These are phyloP conservation scores for Leptarthrus brevirostris DNA, from an alignment of 2,888 invertebrate species.

Conservation along the genomic window DNA sequence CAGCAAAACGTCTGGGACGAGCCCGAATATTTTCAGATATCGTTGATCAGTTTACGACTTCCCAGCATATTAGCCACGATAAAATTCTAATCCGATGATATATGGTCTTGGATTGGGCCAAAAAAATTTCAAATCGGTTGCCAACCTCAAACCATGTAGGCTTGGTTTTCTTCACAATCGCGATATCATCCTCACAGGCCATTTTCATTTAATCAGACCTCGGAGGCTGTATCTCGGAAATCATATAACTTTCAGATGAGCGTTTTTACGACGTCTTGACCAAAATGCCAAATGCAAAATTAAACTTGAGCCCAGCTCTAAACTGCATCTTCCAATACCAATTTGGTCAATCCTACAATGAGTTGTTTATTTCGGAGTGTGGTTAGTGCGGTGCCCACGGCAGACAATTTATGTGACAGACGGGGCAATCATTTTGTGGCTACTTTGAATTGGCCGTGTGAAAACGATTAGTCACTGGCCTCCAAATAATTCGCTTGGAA, in stretches of 20 bases:
- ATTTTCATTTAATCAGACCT: conserved; percentile 14
- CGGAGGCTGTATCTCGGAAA: no score
- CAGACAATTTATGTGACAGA: conserved; percentile 52
- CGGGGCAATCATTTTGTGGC: conserved; percentile 48
- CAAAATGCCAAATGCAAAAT: conserved; percentile 13
- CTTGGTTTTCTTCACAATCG: not conserved
- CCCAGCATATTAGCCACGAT: conserved; percentile 15
- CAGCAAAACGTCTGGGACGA: not conserved
- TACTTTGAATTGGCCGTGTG: conserved; percentile 48
- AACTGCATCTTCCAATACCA: conserved; percentile 18
- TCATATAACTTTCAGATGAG: not conserved
- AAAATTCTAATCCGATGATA: conserved; percentile 40
- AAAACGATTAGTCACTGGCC: conserved; percentile 50
- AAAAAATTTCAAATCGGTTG: conserved; percentile 21
- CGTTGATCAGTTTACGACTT: not conserved
- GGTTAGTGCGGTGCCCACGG: conserved; percentile 46
- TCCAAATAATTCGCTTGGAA: conserved; percentile 8
- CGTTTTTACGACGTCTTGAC: conserved; percentile 6
- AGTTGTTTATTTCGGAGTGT: conserved; percentile 50
- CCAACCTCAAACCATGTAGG: conserved; percentile 3
- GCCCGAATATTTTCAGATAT: not conserved
- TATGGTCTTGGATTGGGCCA: conserved; percentile 15
- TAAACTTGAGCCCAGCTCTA: not conserved
- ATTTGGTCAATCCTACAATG: conserved; percentile 6
- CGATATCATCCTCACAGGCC: not conserved